Conservation (phyloP, 2,797 vertebrate genomes). For the Heteromormyrus szaboi region DNA sequence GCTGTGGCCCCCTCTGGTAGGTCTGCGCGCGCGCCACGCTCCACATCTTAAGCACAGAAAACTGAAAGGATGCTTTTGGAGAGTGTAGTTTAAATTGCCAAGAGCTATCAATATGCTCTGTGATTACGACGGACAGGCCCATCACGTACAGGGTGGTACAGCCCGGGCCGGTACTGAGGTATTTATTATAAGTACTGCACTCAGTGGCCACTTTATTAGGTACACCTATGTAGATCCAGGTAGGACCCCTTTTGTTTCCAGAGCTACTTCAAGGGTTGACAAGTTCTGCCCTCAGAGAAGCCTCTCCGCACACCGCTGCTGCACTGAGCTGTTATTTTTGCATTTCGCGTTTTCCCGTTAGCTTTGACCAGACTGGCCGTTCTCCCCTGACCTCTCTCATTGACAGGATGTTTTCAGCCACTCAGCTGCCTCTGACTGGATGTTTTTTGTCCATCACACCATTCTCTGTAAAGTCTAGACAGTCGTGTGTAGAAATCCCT, state of each 20-base stretch:
- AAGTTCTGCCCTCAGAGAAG: neutral
- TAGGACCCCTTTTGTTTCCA: neutral
- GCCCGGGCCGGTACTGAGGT: neutral
- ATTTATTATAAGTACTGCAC: neutral
- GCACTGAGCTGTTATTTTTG: neutral
- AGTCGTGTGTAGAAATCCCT: neutral
- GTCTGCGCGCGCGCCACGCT: constrained; percentile 31
- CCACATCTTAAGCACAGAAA: neutral
- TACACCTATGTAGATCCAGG: neutral
- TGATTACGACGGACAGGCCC: neutral
- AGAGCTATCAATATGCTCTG: neutral
- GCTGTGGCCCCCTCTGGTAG: constrained; percentile 88
- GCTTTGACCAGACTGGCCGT: neutral
- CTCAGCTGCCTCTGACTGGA: neutral
- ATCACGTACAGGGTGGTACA: neutral
- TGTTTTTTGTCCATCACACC: neutral
- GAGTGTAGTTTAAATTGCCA: neutral
- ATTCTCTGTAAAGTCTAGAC: neutral
- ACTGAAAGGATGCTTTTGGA: neutral
- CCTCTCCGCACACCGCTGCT: neutral
- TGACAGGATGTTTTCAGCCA: neutral
- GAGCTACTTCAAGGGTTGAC: neutral
- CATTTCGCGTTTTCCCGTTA: neutral
- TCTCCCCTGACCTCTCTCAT: neutral
- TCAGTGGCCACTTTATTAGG: neutral